These are phyloP conservation scores for Epirrhoe tristata DNA, from an alignment of 2,888 invertebrate genomes.

Conservation along the genomic window DNA sequence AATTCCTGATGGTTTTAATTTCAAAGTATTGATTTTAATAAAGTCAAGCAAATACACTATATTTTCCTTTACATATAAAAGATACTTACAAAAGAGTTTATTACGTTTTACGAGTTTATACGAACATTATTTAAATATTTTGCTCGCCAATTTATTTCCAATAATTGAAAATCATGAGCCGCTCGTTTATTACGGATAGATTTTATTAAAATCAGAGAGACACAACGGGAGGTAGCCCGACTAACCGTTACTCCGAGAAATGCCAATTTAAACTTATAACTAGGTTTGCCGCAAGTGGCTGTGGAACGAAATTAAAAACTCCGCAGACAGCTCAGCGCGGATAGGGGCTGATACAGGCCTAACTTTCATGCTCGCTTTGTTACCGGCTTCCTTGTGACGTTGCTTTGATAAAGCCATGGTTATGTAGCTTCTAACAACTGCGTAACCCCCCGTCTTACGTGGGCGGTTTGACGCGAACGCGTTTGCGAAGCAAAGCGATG, in stretches of 20 bases:
- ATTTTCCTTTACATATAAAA: neutral
- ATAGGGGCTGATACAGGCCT: slow-evolving; percentile 74
- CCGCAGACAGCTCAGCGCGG: slow-evolving; percentile 65
- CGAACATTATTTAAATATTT: neutral
- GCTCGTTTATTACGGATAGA: slow-evolving; percentile 10
- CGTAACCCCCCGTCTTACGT: no score
- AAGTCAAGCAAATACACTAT: neutral
- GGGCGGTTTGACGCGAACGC: no score
- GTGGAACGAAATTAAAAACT: slow-evolving; percentile 83
- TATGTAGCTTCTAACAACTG: neutral
- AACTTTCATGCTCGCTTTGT: slow-evolving; percentile 79
- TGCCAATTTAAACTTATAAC: slow-evolving; percentile 85
- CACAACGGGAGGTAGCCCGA: slow-evolving; percentile 67
- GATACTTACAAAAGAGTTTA: no score
- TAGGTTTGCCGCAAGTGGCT: slow-evolving; percentile 82
- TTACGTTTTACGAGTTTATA: no score
- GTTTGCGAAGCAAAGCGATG: no score
- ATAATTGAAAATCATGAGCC: neutral
- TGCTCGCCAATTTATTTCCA: neutral
- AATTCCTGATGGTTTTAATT: neutral
- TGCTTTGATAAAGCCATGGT: slow-evolving; percentile 21
- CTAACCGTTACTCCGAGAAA: slow-evolving; percentile 82
- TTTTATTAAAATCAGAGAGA: slow-evolving; percentile 17
- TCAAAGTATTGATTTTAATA: neutral
- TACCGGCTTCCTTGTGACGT: slow-evolving; percentile 58